Percentiles rank a stretch among this genome's conserved stretches.
phyloP scores from a whole-genome alignment of 1,140 invertebrate genomes.

The Atta cephalotes region DNA sequence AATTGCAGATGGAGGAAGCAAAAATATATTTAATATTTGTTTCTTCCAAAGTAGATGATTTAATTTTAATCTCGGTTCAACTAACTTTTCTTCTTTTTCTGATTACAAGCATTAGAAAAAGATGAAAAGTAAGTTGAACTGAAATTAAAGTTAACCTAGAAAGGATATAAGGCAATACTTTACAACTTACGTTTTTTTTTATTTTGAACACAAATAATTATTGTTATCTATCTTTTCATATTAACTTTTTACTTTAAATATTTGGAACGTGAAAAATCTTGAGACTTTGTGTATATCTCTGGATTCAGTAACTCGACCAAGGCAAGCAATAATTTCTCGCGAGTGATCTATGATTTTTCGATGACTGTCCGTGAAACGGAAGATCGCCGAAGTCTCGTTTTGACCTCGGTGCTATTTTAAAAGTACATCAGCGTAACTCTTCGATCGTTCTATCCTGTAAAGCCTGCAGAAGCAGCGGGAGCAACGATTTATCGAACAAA shows the following conservation, averaged over 20 bases:
- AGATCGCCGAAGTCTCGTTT: conserved; percentile 44
- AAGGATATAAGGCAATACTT: background rate
- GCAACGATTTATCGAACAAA: conserved; percentile 63
- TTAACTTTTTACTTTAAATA: background rate
- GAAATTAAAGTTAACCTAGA: no score
- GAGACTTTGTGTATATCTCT: conserved; percentile 7
- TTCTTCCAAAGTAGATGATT: no score
- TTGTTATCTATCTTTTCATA: background rate
- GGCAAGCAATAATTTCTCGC: background rate
- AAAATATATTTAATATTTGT: no score
- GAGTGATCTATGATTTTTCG: conserved; percentile 30
- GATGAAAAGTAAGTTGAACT: no score
- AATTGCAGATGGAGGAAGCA: no score
- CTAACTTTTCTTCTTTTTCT: no score
- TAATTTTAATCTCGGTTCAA: no score
- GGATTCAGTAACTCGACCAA: background rate
- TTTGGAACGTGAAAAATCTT: background rate
- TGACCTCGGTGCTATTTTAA: conserved; percentile 83
- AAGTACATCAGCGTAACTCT: conserved; percentile 58
- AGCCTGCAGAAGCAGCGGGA: background rate
- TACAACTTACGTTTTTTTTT: background rate
- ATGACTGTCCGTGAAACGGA: conserved; percentile 37
- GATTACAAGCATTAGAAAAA: no score
- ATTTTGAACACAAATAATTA: background rate
- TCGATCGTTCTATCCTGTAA: conserved; percentile 53